Conservation (phyloP, 2,797 vertebrate species). For the Bufotes viridis region DNA sequence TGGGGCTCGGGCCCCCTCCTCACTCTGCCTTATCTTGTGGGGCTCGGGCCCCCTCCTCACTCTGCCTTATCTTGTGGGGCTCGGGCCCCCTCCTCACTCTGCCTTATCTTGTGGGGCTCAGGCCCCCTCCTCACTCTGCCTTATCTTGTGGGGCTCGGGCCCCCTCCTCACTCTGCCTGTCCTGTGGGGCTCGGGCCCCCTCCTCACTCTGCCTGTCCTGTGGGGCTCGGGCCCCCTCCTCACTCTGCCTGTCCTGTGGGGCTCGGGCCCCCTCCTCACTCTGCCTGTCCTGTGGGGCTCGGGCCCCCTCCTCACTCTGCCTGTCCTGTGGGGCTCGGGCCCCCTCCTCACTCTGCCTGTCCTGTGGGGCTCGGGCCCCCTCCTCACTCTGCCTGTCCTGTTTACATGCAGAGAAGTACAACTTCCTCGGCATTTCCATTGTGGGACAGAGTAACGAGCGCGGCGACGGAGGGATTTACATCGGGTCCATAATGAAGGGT, state of each 20-base stretch:
- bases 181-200: no score
- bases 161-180: no score
- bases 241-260: no score
- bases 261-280: no score
- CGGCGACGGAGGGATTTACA: conserved; percentile 91
- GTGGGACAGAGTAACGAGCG: conserved; percentile 93
- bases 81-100: background rate
- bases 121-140: background rate
- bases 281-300: background rate
- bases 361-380: background rate
- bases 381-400: background rate
- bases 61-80: background rate
- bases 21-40: background rate
- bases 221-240: background rate
- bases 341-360: no score
- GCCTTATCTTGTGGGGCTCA: no score
- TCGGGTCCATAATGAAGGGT: conserved; percentile 88
- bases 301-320: no score
- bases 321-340: no score
- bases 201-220: no score
- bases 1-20: no score
- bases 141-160: no score
- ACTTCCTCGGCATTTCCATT: conserved; percentile 92
- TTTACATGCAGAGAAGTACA: conserved; percentile 80
- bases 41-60: no score